A percentile compares a stretch with the other conserved stretches of the same genome.
These are phyloP conservation scores for Eristalinus sepulchralis DNA, from an alignment of 2,888 invertebrate species.

Conservation along the genomic window DNA sequence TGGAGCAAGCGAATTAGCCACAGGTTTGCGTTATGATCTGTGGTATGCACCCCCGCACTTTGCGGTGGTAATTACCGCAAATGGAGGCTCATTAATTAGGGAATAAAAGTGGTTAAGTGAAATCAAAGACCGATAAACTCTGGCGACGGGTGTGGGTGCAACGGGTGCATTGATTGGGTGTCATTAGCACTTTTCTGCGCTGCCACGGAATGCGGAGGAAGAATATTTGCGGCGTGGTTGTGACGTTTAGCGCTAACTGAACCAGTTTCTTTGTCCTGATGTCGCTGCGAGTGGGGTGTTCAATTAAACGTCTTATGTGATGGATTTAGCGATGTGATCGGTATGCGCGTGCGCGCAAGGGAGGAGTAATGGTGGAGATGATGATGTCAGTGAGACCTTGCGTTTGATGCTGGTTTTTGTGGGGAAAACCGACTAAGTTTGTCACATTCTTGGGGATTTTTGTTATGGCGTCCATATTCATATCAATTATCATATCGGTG, in stretches of 20 bases:
- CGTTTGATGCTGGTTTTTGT: too few species aligned
- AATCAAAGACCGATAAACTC: constrained; percentile 15
- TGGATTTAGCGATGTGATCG: neutral
- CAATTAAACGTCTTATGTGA: neutral
- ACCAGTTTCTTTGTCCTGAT: neutral
- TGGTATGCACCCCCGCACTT: constrained; percentile 50
- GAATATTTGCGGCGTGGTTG: neutral
- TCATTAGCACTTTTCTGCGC: neutral
- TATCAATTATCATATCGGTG: too few species aligned
- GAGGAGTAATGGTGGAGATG: too few species aligned
- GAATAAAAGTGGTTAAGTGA: constrained; percentile 45
- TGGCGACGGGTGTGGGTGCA: neutral
- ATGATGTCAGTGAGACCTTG: too few species aligned
- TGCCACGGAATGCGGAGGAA: neutral
- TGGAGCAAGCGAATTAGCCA: constrained; percentile 57
- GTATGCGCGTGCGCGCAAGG: too few species aligned
- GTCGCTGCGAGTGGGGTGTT: neutral
- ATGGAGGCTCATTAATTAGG: constrained; percentile 59
- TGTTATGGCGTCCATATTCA: too few species aligned
- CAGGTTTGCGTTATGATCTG: constrained; percentile 45
- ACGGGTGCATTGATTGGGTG: neutral
- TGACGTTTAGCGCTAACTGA: neutral
- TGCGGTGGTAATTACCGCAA: constrained; percentile 53
- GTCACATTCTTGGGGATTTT: too few species aligned
- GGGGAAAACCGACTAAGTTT: too few species aligned